A percentile compares a stretch with the other conserved stretches of the same genome.
Evolutionary conservation across 2,888 invertebrate species (phyloP).

Genomic region (Drosophila helvetica): DNA sequence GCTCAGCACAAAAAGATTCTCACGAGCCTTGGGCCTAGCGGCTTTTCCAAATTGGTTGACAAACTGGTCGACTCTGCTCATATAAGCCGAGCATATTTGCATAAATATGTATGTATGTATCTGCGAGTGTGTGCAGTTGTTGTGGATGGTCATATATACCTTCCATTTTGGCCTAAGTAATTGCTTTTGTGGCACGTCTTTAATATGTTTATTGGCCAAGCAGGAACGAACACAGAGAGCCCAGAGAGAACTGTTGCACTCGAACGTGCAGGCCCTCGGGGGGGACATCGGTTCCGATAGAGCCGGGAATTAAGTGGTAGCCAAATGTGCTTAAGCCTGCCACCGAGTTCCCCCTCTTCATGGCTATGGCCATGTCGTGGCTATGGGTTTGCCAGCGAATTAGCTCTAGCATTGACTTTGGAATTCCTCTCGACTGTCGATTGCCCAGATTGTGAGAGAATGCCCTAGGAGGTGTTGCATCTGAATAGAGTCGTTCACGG

Average conservation of each 20-base stretch:
- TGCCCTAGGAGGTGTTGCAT: conserved; percentile 37
- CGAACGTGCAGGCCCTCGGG: conserved; percentile 68
- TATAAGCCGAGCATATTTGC: conserved; percentile 35
- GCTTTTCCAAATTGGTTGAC: conserved; percentile 71
- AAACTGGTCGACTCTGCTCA: conserved; percentile 67
- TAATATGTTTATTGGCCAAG: conserved; percentile 66
- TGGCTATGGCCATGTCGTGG: conserved; percentile 16
- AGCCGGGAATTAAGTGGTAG: conserved; percentile 70
- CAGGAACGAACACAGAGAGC: background rate
- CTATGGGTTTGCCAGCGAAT: conserved; percentile 13
- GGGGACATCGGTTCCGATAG: conserved; percentile 42
- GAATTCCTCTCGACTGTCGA: conserved; percentile 10
- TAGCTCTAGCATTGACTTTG: conserved; percentile 49
- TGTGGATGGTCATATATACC: conserved; percentile 9
- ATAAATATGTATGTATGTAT: conserved; percentile 8
- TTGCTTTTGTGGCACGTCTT: conserved; percentile 61
- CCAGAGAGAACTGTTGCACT: background rate
- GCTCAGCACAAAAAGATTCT: conserved; percentile 61
- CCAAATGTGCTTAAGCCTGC: conserved; percentile 56
- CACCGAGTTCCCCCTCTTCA: conserved; percentile 34
- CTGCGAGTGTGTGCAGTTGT: background rate
- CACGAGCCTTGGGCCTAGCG: conserved; percentile 66
- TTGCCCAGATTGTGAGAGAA: conserved; percentile 60
- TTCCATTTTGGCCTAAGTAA: conserved; percentile 51
- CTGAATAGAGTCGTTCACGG: conserved; percentile 27